Percentiles rank a stretch among this genome's conserved stretches.
Conservation (phyloP, 1,140 invertebrate genomes). For the Lepidotrigona ventralis region DNA sequence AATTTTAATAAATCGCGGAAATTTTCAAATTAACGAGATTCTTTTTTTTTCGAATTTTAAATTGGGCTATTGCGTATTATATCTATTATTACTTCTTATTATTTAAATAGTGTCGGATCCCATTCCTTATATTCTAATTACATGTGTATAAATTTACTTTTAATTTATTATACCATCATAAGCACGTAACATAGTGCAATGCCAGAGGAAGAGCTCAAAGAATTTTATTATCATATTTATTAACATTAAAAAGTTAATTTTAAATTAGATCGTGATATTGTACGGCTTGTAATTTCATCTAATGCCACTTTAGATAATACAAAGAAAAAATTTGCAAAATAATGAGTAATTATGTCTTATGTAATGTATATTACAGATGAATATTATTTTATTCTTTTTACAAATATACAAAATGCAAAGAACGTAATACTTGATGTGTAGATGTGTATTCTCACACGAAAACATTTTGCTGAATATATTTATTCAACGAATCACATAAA, state of each 20-base stretch:
- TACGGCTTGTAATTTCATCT: neutral
- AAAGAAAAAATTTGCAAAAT: neutral
- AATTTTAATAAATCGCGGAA: neutral
- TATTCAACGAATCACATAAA: neutral
- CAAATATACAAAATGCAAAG: constrained; percentile 3
- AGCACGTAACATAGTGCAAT: constrained; percentile 6
- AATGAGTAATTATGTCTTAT: neutral
- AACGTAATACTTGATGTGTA: neutral
- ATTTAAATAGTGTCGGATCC: neutral
- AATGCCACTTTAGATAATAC: neutral
- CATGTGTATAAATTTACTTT: constrained; percentile 29
- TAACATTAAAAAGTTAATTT: neutral
- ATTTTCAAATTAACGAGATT: neutral
- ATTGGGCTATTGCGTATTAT: neutral
- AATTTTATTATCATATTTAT: neutral
- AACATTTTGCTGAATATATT: neutral
- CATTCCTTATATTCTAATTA: neutral
- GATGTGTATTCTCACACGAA: neutral
- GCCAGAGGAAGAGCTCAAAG: constrained; percentile 17
- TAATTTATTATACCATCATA: constrained; percentile 22
- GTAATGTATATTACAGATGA: neutral
- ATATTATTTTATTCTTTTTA: constrained; percentile 6
- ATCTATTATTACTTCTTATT: neutral
- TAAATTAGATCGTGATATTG: neutral
- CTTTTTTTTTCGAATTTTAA: neutral